These are phyloP conservation scores for Paralvinella palmiformis DNA, from an alignment of 1,140 invertebrate genomes.

Conservation along the genomic window DNA sequence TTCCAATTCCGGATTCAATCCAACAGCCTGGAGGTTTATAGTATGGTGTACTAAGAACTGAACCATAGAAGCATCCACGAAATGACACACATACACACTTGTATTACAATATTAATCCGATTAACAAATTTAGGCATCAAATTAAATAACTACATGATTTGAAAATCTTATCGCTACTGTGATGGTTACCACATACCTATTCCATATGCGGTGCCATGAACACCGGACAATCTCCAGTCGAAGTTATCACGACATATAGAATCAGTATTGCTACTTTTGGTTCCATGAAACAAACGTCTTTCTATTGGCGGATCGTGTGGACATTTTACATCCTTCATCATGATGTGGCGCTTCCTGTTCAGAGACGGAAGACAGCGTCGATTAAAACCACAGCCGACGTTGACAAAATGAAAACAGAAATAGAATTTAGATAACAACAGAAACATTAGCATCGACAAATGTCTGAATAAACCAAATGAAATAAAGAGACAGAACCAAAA, in stretches of 20 bases:
- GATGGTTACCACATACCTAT: constrained; percentile 26
- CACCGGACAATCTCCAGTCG: constrained; percentile 43
- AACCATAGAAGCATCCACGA: too few species aligned
- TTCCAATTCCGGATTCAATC: too few species aligned
- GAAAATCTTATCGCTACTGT: neutral
- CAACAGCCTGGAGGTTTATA: too few species aligned
- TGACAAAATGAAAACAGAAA: neutral
- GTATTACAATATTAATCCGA: too few species aligned
- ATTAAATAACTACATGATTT: too few species aligned
- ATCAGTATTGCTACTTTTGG: constrained; percentile 28
- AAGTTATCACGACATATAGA: constrained; percentile 40
- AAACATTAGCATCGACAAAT: neutral
- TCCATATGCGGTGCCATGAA: constrained; percentile 41
- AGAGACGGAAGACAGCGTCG: neutral
- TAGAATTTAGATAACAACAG: neutral
- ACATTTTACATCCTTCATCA: neutral
- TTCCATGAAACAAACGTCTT: constrained; percentile 40
- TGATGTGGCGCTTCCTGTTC: neutral
- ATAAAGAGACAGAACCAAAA: neutral
- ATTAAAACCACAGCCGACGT: neutral
- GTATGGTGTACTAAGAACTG: too few species aligned
- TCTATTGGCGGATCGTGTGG: constrained; percentile 18
- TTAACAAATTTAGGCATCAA: too few species aligned
- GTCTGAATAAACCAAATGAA: neutral
- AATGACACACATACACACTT: neutral